These are phyloP conservation scores for Sterna hirundo DNA, from an alignment of 2,113 vertebrate species.

Conservation along the genomic window DNA sequence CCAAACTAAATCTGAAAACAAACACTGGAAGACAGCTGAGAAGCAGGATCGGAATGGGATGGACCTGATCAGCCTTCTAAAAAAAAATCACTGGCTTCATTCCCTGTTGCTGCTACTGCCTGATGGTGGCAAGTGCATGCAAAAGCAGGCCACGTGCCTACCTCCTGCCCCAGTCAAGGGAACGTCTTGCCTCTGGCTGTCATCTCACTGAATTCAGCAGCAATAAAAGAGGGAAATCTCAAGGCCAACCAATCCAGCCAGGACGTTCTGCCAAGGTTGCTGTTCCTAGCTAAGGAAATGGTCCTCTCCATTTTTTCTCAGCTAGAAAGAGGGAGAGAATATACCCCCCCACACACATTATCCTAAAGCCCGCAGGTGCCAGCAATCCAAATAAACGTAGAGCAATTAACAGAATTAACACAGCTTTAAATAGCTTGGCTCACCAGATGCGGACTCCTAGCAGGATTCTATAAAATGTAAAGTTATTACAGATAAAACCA, in stretches of 20 bases:
- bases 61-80: not conserved
- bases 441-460: conserved; percentile 79
- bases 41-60: not conserved
- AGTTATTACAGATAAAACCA: conserved; percentile 79
- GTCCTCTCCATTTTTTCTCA: conserved; percentile 46
- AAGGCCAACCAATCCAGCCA: conserved; percentile 49
- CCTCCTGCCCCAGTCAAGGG: not conserved
- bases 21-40: not conserved
- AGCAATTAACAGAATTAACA: conserved; percentile 85
- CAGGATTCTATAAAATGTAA: conserved; percentile 78
- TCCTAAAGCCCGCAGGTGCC: conserved; percentile 77
- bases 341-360: conserved; percentile 48
- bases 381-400: conserved; percentile 79
- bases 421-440: conserved; percentile 81
- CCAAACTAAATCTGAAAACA: not conserved
- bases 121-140: not conserved
- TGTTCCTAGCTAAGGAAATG: conserved; percentile 52
- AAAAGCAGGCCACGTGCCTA: conserved; percentile 4
- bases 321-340: conserved; percentile 32
- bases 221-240: conserved; percentile 31
- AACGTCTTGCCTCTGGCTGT: conserved; percentile 30
- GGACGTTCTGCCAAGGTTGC: conserved; percentile 56
- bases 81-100: conserved; percentile 28
- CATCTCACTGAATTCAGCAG: conserved; percentile 40
- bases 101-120: not conserved